Percentiles rank a stretch among this genome's conserved stretches.
These are phyloP conservation scores for Caenorhabditis sp. DNA, from an alignment of 2,888 invertebrate genomes.

Conservation along the genomic window DNA sequence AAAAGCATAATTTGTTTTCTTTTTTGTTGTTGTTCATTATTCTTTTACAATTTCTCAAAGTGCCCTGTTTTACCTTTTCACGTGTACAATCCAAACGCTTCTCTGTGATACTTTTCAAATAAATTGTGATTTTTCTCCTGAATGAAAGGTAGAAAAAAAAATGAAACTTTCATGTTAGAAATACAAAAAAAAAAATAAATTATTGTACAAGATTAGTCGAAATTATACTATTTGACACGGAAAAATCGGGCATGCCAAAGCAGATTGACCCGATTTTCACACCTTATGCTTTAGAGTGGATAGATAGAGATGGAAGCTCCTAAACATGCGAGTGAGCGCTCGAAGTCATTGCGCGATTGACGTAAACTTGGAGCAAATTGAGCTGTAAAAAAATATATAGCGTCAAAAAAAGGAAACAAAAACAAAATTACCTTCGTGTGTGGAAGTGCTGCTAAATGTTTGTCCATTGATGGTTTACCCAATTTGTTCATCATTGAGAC, in stretches of 20 bases:
- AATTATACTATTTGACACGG: no score
- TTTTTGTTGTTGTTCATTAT: neutral
- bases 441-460: conserved; percentile 13
- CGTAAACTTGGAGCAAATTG: conserved; percentile 32
- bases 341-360: conserved; percentile 29
- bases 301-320: neutral
- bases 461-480: conserved; percentile 25
- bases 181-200: no score
- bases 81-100: neutral
- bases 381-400: neutral
- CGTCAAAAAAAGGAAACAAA: neutral
- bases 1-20: neutral
- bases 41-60: neutral
- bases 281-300: neutral
- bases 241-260: no score
- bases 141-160: no score
- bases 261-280: neutral
- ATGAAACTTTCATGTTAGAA: no score
- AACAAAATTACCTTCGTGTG: conserved; percentile 8
- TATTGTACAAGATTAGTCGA: no score
- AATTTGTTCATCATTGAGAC: conserved; percentile 41
- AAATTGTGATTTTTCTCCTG: no score
- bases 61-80: neutral
- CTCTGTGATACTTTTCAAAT: no score
- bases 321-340: conserved; percentile 33